Evolutionary conservation across 1,140 invertebrate genomes (phyloP).

Genomic region (Brachionus asplanchnoidis): DNA sequence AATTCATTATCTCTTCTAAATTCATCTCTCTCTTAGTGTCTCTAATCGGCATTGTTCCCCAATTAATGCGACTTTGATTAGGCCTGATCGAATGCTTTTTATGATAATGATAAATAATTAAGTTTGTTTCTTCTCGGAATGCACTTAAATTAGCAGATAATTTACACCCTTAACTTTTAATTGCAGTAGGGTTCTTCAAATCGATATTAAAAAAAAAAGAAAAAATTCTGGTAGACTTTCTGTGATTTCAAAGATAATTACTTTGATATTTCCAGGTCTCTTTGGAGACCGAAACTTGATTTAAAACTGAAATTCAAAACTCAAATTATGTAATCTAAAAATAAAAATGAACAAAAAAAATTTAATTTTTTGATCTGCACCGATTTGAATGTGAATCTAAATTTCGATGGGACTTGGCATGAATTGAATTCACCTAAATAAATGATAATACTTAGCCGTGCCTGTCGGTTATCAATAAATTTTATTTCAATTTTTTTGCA

Average conservation of each 20-base stretch:
- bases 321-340: neutral
- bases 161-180: conserved; percentile 16
- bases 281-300: conserved; percentile 31
- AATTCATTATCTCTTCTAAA: conserved; percentile 33
- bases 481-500: neutral
- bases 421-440: neutral
- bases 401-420: neutral
- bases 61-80: conserved; percentile 32
- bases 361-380: neutral
- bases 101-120: conserved; percentile 35
- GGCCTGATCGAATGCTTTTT: conserved; percentile 20
- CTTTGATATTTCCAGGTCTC: conserved; percentile 2
- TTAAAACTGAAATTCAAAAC: neutral
- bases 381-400: neutral
- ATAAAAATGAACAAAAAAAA: neutral
- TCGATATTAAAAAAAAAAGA: neutral
- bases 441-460: neutral
- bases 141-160: conserved; percentile 13
- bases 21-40: neutral
- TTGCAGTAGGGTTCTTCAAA: neutral
- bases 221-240: neutral
- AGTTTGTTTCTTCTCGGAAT: conserved; percentile 1
- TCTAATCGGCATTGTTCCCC: conserved; percentile 7
- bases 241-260: conserved; percentile 21
- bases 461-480: conserved; percentile 13